Percentiles rank a stretch among this genome's conserved stretches.
Evolutionary conservation across 2,113 vertebrate genomes (phyloP).

Genomic region (Cebidichthys violaceus): DNA sequence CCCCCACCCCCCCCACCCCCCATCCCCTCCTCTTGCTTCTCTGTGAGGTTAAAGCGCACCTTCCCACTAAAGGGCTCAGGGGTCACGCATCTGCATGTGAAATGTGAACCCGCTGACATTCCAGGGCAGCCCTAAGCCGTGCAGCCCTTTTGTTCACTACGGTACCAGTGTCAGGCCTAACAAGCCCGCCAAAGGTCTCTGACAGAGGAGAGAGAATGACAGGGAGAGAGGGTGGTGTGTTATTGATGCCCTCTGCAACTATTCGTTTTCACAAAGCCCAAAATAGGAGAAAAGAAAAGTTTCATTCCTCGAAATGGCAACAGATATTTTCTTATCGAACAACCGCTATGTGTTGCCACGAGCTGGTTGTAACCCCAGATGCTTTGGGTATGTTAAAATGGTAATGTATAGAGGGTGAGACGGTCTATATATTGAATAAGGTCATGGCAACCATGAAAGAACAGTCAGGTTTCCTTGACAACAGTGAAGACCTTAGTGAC

Average conservation of each 20-base stretch:
- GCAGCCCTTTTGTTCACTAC: conserved; percentile 91
- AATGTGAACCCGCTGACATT: conserved; percentile 97
- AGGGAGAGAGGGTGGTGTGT: conserved; percentile 50
- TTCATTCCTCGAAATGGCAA: conserved; percentile 8
- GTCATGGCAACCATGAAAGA: conserved; percentile 48
- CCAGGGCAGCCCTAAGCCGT: conserved; percentile 87
- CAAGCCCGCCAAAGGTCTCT: conserved; percentile 81
- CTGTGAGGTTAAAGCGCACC: conserved; percentile 85
- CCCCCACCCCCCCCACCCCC: conserved; percentile 61
- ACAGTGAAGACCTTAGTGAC: conserved; percentile 49
- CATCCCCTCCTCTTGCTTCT: conserved; percentile 84
- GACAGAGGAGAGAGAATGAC: conserved; percentile 42
- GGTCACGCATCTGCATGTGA: conserved; percentile 98
- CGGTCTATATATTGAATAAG: conserved; percentile 48
- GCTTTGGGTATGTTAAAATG: conserved; percentile 40
- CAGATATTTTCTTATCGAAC: conserved; percentile 15
- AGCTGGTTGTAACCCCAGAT: conserved; percentile 16
- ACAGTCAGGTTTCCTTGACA: conserved; percentile 65
- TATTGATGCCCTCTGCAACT: conserved; percentile 53
- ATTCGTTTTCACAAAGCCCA: conserved; percentile 36
- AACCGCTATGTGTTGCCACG: conserved; percentile 6
- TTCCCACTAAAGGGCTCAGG: conserved; percentile 88
- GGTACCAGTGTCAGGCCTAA: conserved; percentile 91
- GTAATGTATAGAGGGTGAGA: conserved; percentile 21
- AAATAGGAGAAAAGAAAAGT: conserved; percentile 45